A percentile compares a stretch with the other conserved stretches of the same genome.
phyloP scores from a whole-genome alignment of 2,888 invertebrate species.

The Drosophila mulleri region DNA sequence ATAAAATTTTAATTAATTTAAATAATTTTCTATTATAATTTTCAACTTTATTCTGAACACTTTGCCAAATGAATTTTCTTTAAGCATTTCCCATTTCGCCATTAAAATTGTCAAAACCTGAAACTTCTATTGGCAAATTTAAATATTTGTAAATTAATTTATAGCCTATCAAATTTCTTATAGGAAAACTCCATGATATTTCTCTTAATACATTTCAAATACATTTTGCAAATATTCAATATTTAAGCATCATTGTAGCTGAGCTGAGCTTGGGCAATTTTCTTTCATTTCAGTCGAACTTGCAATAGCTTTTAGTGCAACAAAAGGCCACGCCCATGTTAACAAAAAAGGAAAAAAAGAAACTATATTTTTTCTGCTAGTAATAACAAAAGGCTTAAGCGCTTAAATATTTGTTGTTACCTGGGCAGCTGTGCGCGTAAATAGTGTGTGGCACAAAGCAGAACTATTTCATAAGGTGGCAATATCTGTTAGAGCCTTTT shows the following conservation, averaged over 20 bases:
- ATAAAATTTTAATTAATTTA: too few species aligned
- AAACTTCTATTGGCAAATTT: too few species aligned
- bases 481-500: slow-evolving; percentile 8
- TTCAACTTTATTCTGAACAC: too few species aligned
- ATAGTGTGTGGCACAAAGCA: slow-evolving; percentile 23
- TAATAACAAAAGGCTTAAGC: slow-evolving; percentile 63
- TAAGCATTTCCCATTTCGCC: too few species aligned
- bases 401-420: slow-evolving; percentile 34
- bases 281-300: slow-evolving; percentile 57
- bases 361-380: background rate
- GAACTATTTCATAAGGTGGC: slow-evolving; percentile 53
- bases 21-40: too few species aligned
- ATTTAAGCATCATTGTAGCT: background rate
- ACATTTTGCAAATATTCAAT: background rate
- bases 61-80: too few species aligned
- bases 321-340: slow-evolving; percentile 38
- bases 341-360: too few species aligned
- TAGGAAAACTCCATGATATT: background rate
- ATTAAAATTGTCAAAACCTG: too few species aligned
- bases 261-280: slow-evolving; percentile 7
- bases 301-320: slow-evolving; percentile 54
- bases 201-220: background rate
- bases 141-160: background rate
- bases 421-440: slow-evolving; percentile 42
- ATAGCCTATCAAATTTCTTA: background rate